Base-by-base conservation (phyloP, 2,113 vertebrate species). In the Poicephalus gulielmi region DNA sequence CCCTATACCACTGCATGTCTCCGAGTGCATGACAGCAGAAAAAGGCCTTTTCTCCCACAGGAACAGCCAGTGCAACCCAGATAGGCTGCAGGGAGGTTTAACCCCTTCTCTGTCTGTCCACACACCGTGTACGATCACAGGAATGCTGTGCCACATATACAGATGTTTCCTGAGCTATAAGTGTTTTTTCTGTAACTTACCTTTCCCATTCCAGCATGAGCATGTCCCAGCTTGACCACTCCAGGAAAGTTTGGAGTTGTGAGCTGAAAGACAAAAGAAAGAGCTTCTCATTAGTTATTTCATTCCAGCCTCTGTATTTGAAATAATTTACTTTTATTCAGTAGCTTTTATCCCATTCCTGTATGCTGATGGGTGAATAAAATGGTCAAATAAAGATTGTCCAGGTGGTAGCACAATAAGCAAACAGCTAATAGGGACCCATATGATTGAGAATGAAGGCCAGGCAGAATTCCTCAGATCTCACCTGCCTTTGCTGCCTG, bases 161-260 rank as follows among this genome's bases (percentile, higher is more conserved):
- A 53, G 77, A 49, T 82, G 28, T 90, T 92, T 81, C 50, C 31
- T 46, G 31, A 88, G 3, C 30, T 62, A 30, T 9, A 33, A 0
- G 0, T 33, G 10, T 17, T 35, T 49, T 88, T 87, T 43, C 12
- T 67, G 86, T 88, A 75, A 76, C 98, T 94, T 98, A 99, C 99
- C 99, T 99, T 99, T 75, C 99, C 99, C 99, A 99, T 99, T 93
- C 99, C 99, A 7, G 99, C 98, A 50, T 99, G 98, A 83, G 99
- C 99, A 41, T 99, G 99, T 60, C 99, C 99, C 98, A 99, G 98
- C 97, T 99, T 99, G 92, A 99, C 98, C 84, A 99, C 99, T 93
- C 99, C 98, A 1, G 99, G 99, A 84, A 99, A 99, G 67, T 98
- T 97, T 1, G 98, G 98, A 50, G 97, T 98, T 73, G 98, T 97